A percentile compares a stretch with the other conserved stretches of the same genome.
Conservation (phyloP, 2,797 vertebrate genomes). For the Columba guinea region DNA sequence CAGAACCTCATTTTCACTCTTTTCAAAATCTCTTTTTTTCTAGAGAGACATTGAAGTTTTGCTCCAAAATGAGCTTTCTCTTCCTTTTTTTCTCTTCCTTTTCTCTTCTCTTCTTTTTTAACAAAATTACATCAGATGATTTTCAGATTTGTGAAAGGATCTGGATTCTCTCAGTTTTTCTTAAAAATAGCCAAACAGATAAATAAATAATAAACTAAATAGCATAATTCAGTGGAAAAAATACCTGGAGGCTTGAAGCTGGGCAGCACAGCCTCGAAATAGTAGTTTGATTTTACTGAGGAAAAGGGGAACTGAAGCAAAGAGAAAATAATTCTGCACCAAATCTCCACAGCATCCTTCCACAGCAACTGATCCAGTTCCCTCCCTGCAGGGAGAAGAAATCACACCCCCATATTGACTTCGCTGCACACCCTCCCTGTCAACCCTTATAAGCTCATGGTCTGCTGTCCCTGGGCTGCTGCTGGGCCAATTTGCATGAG, state of each 20-base stretch:
- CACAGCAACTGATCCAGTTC: not conserved
- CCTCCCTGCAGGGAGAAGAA: not conserved
- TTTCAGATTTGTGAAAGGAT: not conserved
- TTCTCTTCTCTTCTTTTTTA: not conserved
- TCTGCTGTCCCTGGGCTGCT: not conserved
- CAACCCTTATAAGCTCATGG: not conserved
- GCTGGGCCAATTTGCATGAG: slow-evolving; percentile 8
- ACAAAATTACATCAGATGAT: not conserved
- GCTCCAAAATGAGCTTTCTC: not conserved
- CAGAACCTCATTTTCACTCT: not conserved
- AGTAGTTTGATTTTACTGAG: not conserved
- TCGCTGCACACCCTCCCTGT: not conserved
- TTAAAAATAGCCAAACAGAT: not conserved
- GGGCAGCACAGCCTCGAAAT: not conserved
- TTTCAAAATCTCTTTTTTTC: not conserved
- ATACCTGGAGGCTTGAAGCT: not conserved
- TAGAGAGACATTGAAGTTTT: not conserved
- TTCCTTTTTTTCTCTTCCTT: not conserved
- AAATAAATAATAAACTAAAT: not conserved
- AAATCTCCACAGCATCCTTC: slow-evolving; percentile 21
- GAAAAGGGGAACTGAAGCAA: not conserved
- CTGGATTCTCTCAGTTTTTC: not conserved
- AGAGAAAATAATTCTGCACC: not conserved
- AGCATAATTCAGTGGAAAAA: not conserved
- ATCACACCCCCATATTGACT: not conserved